These are phyloP conservation scores for Muscicapa striata DNA, from an alignment of 2,797 vertebrate species.

Conservation along the genomic window DNA sequence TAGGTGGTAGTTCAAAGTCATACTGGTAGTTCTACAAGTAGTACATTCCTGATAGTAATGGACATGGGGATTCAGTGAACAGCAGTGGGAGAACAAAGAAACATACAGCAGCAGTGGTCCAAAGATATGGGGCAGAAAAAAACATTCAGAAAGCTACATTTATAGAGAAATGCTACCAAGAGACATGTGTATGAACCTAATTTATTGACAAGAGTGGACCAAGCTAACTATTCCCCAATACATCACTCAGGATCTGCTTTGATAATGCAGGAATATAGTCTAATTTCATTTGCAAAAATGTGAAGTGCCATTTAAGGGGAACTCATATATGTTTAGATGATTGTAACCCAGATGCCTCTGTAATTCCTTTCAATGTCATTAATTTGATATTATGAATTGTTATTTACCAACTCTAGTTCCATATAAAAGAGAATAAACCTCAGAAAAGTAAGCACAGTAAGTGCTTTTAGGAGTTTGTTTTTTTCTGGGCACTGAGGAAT, in stretches of 20 bases:
- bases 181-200: background rate
- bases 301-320: conserved; percentile 22
- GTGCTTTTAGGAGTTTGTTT: background rate
- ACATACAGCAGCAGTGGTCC: background rate
- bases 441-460: background rate
- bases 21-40: background rate
- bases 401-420: conserved; percentile 15
- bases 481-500: background rate
- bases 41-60: background rate
- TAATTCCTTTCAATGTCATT: conserved; percentile 41
- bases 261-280: background rate
- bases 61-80: background rate
- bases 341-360: conserved; percentile 10
- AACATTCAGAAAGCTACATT: background rate
- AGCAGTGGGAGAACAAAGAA: background rate
- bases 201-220: background rate
- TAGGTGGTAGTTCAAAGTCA: background rate
- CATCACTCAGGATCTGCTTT: background rate
- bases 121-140: background rate
- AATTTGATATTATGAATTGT: conserved; percentile 22
- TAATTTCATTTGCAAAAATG: conserved; percentile 57
- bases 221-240: background rate
- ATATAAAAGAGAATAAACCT: background rate
- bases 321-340: background rate
- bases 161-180: background rate